These are phyloP conservation scores for Rhinolophus ferrumequinum DNA, from an alignment of 2,113 vertebrate genomes.

Conservation along the genomic window DNA sequence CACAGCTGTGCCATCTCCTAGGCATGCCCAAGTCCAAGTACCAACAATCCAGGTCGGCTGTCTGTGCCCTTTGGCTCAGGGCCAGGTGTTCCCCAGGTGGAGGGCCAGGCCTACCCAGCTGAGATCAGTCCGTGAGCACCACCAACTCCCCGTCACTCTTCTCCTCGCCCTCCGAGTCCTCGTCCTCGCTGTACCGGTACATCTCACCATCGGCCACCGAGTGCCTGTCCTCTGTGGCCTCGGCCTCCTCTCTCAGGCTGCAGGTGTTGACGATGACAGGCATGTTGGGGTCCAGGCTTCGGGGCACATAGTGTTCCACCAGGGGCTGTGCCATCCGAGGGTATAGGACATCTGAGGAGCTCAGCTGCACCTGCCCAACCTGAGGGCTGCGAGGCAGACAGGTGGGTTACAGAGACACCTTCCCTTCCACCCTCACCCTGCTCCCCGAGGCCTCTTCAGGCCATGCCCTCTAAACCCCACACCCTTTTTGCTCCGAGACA, in stretches of 20 bases:
- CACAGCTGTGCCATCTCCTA: background rate
- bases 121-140: conserved; percentile 93
- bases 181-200: conserved; percentile 93
- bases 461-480: fast-evolving
- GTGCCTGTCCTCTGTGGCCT: conserved; percentile 80
- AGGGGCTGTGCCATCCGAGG: conserved; percentile 87
- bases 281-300: conserved; percentile 86
- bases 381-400: conserved; percentile 85
- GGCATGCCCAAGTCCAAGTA: conserved; percentile 49
- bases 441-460: background rate
- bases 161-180: conserved; percentile 93
- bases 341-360: conserved; percentile 89
- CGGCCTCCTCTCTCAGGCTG: conserved; percentile 84
- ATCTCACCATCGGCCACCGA: conserved; percentile 82
- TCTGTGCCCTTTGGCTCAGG: background rate
- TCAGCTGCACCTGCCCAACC: conserved; percentile 89
- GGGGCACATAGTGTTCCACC: conserved; percentile 93
- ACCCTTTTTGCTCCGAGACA: background rate
- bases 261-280: conserved; percentile 88
- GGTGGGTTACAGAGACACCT: fast-evolving
- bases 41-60: conserved; percentile 24
- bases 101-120: background rate
- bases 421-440: fast-evolving
- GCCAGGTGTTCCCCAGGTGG: background rate
- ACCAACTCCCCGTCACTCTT: conserved; percentile 96